A percentile compares a stretch with the other conserved stretches of the same genome.
phyloP scores from a whole-genome alignment of 1,140 invertebrate genomes.

The Monomorium pharaonis region DNA sequence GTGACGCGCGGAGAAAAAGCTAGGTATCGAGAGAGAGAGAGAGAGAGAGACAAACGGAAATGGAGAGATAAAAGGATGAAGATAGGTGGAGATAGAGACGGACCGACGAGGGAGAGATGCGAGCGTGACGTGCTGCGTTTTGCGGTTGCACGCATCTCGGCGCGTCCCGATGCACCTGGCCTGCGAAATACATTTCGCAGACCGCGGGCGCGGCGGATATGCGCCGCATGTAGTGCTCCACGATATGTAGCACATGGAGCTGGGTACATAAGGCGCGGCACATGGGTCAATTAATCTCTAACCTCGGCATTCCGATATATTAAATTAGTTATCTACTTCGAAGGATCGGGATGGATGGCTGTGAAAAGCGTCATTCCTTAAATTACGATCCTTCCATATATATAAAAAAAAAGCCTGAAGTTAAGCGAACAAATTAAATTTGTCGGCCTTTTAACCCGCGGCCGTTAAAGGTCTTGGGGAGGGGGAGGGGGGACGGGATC shows the following conservation, averaged over 20 bases:
- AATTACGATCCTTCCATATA: not conserved
- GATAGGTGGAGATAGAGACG: not conserved
- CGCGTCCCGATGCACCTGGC: slow-evolving; percentile 31
- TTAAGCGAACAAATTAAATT: slow-evolving; percentile 34
- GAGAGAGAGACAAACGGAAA: not conserved
- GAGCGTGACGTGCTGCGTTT: slow-evolving; percentile 40
- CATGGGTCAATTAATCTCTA: slow-evolving; percentile 24
- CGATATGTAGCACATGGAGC: not conserved
- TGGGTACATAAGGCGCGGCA: not conserved
- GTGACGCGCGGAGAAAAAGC: not conserved
- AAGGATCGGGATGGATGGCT: not conserved
- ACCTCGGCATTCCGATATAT: slow-evolving; percentile 13
- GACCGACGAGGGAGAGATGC: not conserved
- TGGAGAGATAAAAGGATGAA: not conserved
- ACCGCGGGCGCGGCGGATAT: slow-evolving; percentile 5
- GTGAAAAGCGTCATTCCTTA: not conserved
- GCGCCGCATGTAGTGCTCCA: not conserved
- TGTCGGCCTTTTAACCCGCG: not conserved
- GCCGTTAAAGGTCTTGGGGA: not conserved
- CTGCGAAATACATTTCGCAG: slow-evolving; percentile 45
- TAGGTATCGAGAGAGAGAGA: not conserved
- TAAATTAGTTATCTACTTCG: slow-evolving; percentile 42
- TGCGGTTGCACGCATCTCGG: slow-evolving; percentile 40
- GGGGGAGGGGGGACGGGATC: too few relatives aligned
- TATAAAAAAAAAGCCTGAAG: not conserved